Evolutionary conservation across 1,140 invertebrate species (phyloP).

Genomic region (Meloidogyne hapla): DNA sequence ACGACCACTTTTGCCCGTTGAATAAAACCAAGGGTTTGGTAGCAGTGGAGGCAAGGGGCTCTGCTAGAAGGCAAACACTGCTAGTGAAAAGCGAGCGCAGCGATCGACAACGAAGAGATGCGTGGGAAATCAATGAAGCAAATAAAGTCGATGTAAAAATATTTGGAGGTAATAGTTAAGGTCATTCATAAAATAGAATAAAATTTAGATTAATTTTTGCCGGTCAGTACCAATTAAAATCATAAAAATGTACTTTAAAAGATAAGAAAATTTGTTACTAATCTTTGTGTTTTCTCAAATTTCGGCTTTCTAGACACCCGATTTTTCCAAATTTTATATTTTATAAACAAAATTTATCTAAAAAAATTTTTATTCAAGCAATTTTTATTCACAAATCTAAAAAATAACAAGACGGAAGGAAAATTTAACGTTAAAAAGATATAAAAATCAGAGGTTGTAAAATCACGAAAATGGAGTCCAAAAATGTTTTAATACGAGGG

Average conservation of each 20-base stretch:
- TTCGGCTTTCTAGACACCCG: too few species aligned
- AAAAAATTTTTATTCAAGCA: too few species aligned
- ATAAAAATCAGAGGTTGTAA: too few species aligned
- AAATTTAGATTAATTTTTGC: neutral
- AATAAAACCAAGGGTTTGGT: neutral
- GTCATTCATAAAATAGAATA: neutral
- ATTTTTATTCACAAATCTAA: too few species aligned
- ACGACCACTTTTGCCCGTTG: neutral
- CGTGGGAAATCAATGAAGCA: slow-evolving; percentile 5
- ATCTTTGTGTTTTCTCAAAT: too few species aligned
- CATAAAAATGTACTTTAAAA: neutral
- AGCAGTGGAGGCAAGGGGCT: neutral
- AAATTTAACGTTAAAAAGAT: too few species aligned
- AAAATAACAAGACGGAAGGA: too few species aligned
- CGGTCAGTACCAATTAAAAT: neutral
- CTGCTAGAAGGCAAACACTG: neutral
- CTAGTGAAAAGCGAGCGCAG: neutral
- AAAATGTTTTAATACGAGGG: too few species aligned
- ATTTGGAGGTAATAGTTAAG: neutral
- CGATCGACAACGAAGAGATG: slow-evolving; percentile 4
- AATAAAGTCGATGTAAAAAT: neutral
- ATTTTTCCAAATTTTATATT: too few species aligned
- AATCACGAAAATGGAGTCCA: too few species aligned
- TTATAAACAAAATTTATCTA: too few species aligned
- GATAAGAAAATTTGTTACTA: too few species aligned